Evolutionary conservation across 1,140 invertebrate genomes (phyloP).

Genomic region (Lepidurus arcticus): DNA sequence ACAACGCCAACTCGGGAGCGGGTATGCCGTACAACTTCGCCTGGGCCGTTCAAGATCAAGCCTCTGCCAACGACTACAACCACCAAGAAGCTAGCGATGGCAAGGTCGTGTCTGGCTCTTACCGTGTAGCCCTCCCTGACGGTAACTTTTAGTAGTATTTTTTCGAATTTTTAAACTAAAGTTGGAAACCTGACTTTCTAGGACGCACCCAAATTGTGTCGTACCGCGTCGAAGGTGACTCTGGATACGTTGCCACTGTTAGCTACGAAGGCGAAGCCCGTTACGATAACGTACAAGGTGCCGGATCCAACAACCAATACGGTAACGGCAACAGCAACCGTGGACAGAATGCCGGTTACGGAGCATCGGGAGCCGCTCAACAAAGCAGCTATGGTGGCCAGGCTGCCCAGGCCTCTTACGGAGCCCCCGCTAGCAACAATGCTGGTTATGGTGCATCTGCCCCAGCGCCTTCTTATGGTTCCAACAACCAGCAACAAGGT

Average conservation of each 20-base stretch:
- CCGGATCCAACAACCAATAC: neutral
- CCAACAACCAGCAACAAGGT: neutral
- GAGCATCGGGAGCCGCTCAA: neutral
- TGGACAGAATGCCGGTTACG: neutral
- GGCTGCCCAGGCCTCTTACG: neutral
- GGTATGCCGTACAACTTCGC: slow-evolving; percentile 21
- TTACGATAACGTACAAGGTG: slow-evolving; percentile 1
- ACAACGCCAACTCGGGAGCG: neutral
- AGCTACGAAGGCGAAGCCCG: slow-evolving; percentile 17
- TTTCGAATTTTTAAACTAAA: neutral
- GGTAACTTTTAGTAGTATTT: neutral
- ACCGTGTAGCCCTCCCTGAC: slow-evolving; percentile 21
- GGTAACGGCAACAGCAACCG: neutral
- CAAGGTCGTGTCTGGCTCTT: neutral
- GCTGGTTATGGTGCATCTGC: neutral
- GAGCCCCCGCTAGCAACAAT: neutral
- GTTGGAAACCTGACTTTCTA: slow-evolving; percentile 29
- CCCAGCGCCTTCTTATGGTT: too few species aligned
- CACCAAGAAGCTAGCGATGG: slow-evolving; percentile 16
- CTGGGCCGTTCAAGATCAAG: slow-evolving; percentile 22
- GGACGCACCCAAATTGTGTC: slow-evolving; percentile 38
- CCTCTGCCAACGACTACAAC: slow-evolving; percentile 25
- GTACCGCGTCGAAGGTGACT: slow-evolving; percentile 36
- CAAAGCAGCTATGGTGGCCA: neutral
- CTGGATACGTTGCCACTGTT: slow-evolving; percentile 19